Conservation (phyloP, 64 coral and sea anemone genomes). For the Anthopleura sola region DNA sequence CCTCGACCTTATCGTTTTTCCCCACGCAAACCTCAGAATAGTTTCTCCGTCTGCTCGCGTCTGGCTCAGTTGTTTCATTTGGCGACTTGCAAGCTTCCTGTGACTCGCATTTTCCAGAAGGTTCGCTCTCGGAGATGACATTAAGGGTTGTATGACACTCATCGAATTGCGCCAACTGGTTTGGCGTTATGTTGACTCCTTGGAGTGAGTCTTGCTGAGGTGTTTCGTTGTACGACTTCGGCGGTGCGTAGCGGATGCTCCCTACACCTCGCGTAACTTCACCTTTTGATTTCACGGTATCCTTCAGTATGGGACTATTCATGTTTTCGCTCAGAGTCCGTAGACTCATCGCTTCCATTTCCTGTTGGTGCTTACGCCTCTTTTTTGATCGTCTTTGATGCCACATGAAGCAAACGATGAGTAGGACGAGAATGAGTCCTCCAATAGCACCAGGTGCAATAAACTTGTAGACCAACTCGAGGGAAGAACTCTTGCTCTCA, state of each 20-base stretch:
- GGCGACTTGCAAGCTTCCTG: slow-evolving; percentile 17
- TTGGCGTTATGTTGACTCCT: background rate
- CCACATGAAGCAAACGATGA: slow-evolving; percentile 12
- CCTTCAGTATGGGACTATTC: background rate
- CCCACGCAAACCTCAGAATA: background rate
- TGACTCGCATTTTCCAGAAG: slow-evolving; percentile 8
- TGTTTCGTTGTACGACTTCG: background rate
- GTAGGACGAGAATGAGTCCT: slow-evolving; percentile 14
- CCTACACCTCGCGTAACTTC: slow-evolving; percentile 22
- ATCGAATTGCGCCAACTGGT: background rate
- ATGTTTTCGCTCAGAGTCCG: background rate
- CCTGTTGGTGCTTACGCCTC: slow-evolving; percentile 12
- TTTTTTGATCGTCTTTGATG: background rate
- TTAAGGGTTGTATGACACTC: background rate
- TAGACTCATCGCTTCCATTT: background rate
- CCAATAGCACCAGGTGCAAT: slow-evolving; percentile 6
- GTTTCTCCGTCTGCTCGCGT: background rate
- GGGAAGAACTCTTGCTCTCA: background rate
- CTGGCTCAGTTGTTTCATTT: background rate
- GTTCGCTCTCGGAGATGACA: background rate
- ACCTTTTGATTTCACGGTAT: background rate
- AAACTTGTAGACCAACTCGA: slow-evolving; percentile 12
- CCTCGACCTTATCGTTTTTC: background rate
- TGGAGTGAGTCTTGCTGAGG: background rate
- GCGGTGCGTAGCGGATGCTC: slow-evolving; percentile 32